Conservation (phyloP, 2,113 vertebrate genomes). For the Edolisoma coerulescens region DNA sequence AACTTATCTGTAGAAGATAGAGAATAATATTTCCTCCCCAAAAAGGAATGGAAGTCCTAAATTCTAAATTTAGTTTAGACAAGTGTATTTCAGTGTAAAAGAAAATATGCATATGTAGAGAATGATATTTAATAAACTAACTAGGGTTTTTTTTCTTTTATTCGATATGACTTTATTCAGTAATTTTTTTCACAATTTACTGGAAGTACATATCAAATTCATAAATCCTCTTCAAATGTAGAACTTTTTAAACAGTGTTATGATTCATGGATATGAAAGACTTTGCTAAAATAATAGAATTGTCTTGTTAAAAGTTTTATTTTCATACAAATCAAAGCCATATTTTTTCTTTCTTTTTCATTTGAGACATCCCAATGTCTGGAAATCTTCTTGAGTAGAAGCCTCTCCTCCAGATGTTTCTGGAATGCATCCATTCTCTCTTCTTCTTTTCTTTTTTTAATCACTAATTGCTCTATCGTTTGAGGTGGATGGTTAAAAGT, state of each 20-base stretch:
- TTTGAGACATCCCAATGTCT: slow-evolving; percentile 45
- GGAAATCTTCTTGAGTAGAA: slow-evolving; percentile 22
- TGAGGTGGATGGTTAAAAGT: slow-evolving; percentile 45
- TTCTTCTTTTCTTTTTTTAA: not conserved
- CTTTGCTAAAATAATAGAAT: not conserved
- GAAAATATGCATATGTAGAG: not conserved
- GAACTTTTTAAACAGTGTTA: not conserved
- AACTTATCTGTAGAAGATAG: not conserved
- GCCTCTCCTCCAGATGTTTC: slow-evolving; percentile 63
- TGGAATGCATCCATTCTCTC: slow-evolving; percentile 47
- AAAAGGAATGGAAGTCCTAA: not conserved
- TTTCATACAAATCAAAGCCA: slow-evolving; percentile 22
- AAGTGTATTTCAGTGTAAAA: not conserved
- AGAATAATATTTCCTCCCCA: not conserved
- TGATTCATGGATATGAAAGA: not conserved
- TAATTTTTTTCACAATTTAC: not conserved
- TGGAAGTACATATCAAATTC: not conserved
- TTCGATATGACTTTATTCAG: not conserved
- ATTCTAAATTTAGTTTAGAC: not conserved
- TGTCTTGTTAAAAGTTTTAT: not conserved
- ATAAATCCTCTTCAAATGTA: not conserved
- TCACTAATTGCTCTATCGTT: slow-evolving; percentile 55
- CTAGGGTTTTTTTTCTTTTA: not conserved
- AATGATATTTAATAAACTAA: not conserved
- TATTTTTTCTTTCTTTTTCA: slow-evolving; percentile 18